Percentiles rank a stretch among this genome's conserved stretches.
These are phyloP conservation scores for Automeris io DNA, from an alignment of 2,888 invertebrate genomes.

Conservation along the genomic window DNA sequence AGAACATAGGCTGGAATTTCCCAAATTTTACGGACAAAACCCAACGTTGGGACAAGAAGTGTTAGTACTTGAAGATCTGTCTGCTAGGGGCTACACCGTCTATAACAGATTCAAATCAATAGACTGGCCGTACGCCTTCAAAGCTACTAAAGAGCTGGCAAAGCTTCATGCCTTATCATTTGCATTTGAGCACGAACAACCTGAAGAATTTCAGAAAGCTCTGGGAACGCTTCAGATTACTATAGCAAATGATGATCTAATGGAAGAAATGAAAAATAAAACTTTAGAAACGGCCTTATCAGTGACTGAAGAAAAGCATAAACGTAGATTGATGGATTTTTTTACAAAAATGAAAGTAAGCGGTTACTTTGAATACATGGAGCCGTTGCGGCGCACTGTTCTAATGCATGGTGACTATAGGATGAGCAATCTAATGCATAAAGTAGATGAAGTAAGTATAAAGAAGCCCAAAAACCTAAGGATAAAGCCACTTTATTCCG, in stretches of 20 bases:
- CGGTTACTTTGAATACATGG: background rate
- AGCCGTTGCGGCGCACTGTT: background rate
- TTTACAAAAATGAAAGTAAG: too few relatives aligned
- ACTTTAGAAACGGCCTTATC: background rate
- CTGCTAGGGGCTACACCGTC: background rate
- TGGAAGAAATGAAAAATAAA: background rate
- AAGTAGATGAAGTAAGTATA: background rate
- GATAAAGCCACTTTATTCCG: too few relatives aligned
- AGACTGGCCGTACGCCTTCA: conserved; percentile 7
- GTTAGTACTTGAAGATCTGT: conserved; percentile 7
- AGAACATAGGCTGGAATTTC: conserved; percentile 20
- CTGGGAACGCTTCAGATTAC: background rate
- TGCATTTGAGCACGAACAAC: conserved; percentile 2
- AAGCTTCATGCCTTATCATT: conserved; percentile 9
- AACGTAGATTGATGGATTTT: background rate
- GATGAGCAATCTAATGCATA: conserved; percentile 8
- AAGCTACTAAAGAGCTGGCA: conserved; percentile 4
- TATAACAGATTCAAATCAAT: conserved; percentile 7
- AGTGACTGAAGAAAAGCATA: background rate
- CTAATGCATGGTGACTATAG: conserved; percentile 3
- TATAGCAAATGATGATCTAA: background rate
- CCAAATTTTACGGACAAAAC: conserved; percentile 12
- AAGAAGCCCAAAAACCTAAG: too few relatives aligned
- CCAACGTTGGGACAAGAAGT: background rate
- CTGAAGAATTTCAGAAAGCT: conserved; percentile 5